Conservation (phyloP, 2,113 vertebrate species). For the Stigmatopora nigra region DNA sequence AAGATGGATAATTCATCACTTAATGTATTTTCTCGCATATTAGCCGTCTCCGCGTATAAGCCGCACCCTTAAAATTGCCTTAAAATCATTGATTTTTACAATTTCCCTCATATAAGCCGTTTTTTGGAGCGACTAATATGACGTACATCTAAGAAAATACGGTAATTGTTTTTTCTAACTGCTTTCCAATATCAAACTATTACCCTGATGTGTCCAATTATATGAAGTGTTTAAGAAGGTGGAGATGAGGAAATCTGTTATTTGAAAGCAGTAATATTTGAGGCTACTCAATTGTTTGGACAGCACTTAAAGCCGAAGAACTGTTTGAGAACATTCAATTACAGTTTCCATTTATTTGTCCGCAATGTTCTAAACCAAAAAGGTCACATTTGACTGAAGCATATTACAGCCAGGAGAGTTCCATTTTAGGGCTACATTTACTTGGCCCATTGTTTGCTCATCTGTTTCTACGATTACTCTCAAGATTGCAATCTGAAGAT, state of each 20-base stretch:
- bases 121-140: too few species aligned
- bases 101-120: too few species aligned
- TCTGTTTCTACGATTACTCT: slow-evolving; percentile 34
- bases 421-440: slow-evolving; percentile 17
- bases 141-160: too few species aligned
- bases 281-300: not conserved
- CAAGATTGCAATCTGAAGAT: slow-evolving; percentile 39
- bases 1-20: too few species aligned
- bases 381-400: slow-evolving; percentile 9
- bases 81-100: too few species aligned
- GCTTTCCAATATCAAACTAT: slow-evolving; percentile 3
- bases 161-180: not conserved
- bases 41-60: too few species aligned
- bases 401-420: slow-evolving; percentile 2
- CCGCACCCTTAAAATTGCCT: too few species aligned
- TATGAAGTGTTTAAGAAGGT: not conserved
- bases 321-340: not conserved
- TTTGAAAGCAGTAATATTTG: not conserved
- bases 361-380: not conserved
- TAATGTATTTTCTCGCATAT: too few species aligned
- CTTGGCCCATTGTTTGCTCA: slow-evolving; percentile 11
- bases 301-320: not conserved
- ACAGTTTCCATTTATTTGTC: slow-evolving; percentile 6
- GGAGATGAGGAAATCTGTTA: not conserved
- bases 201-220: not conserved